Base-by-base conservation (phyloP, 2,113 vertebrate genomes). In the Taxidea taxus region DNA sequence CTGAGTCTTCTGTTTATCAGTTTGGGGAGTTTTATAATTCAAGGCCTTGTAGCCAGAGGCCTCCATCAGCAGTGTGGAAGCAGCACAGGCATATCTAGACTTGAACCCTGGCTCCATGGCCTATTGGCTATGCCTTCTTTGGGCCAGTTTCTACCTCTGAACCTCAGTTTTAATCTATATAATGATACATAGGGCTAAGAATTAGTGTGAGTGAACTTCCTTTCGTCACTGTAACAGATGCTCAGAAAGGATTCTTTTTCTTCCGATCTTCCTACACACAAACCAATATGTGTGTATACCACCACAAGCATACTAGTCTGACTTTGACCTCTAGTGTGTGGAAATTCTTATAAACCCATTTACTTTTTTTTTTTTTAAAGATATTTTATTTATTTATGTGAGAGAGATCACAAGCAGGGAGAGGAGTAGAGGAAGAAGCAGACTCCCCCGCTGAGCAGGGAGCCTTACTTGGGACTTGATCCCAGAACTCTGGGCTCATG, bases 11-110 rank as follows among this genome's bases (percentile, higher is more conserved):
- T 29, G 23, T 37, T 92, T 66, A 64, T 54, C 83, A 56, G 34
- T 80, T 92, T 16, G 68, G 7, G 37, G n/a, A 92, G 3, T 90
- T 96, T 92, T 84, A 29, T 87, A 44, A 72, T 94, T 96, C 5
- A 39, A 86, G 37, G 20, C 25, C n/a, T 72, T 77, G 37, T 78
- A 66, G 29, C 51, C 44, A 42, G 49, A 93, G 51, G 51, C 27
- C 49, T 95, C 10, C 7, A 3, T 75, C 9, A 56, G 13, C 54
- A 37, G 16, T 56, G 9, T 83, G n/a, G 29, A 91, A 87, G 44
- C 34, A 78, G 16, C 6, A 54, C 27, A 80, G 6, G 3, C 10
- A 8, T 74, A 75, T 2, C 68, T 62, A 68, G n/a, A 18, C 66
- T 74, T 92, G 70, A 89, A 29, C 23, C 54, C 56, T 85, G n/a